Percentiles rank a stretch among this genome's conserved stretches.
phyloP scores from a whole-genome alignment of 2,113 vertebrate species.

The Salvelinus sp. region DNA sequence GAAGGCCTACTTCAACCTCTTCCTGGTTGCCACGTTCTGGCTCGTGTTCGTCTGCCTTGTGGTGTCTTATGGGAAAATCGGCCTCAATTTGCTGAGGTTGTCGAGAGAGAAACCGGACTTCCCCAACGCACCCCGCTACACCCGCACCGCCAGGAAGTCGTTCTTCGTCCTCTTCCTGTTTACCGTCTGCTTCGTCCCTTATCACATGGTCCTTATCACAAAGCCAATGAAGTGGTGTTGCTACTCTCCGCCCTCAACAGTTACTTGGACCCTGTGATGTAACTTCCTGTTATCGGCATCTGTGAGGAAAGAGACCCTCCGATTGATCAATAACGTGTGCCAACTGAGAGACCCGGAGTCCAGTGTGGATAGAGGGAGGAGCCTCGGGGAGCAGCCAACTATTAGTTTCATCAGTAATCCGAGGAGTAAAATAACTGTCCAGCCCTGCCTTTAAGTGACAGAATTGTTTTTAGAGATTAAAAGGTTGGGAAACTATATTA shows the following conservation, averaged over 20 bases:
- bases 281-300: constrained; percentile 88
- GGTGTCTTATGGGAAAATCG: constrained; percentile 85
- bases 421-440: background rate
- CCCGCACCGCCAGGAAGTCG: constrained; percentile 82
- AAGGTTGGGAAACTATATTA: no score
- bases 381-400: background rate
- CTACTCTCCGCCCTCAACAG: constrained; percentile 88
- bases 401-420: background rate
- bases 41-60: constrained; percentile 79
- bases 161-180: constrained; percentile 92
- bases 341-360: constrained; percentile 56
- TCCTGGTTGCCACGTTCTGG: constrained; percentile 81
- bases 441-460: background rate
- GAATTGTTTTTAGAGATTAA: no score
- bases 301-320: constrained; percentile 80
- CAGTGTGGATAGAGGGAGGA: constrained; percentile 71
- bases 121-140: constrained; percentile 81
- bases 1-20: constrained; percentile 82
- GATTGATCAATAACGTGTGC: constrained; percentile 64
- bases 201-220: constrained; percentile 78
- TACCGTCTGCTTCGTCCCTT: constrained; percentile 89
- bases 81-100: constrained; percentile 76
- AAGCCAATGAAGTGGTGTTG: constrained; percentile 83
- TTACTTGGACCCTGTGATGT: constrained; percentile 93
- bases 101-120: constrained; percentile 79